A percentile compares a stretch with the other conserved stretches of the same genome.
phyloP scores from a whole-genome alignment of 2,113 vertebrate species.

The Dipodomys spectabilis region DNA sequence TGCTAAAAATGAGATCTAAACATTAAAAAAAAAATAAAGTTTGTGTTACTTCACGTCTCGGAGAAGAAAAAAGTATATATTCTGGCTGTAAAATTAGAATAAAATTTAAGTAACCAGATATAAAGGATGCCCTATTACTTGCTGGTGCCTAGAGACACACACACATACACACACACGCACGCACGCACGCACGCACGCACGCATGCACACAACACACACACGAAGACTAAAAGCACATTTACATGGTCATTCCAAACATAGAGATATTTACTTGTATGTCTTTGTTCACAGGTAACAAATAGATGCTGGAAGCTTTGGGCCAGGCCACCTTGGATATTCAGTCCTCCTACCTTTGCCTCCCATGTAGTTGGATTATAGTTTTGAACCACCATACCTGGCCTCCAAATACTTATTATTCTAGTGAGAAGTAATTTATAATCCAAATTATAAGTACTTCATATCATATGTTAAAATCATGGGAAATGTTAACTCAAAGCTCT shows the following conservation, averaged over 20 bases:
- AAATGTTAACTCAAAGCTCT: background rate
- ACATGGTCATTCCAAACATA: slow-evolving; percentile 40
- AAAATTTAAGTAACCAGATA: slow-evolving; percentile 38
- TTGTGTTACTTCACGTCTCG: background rate
- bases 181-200: too few species aligned
- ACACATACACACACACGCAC: background rate
- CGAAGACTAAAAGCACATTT: slow-evolving; percentile 49
- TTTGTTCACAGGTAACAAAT: slow-evolving; percentile 27
- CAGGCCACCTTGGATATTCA: too few species aligned
- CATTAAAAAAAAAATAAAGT: background rate
- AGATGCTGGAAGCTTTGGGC: background rate
- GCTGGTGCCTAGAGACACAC: background rate
- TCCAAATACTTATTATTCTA: background rate
- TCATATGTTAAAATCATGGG: slow-evolving; percentile 21
- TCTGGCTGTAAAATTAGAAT: background rate
- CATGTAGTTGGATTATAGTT: too few species aligned
- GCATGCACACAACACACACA: background rate
- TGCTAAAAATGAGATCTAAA: slow-evolving; percentile 37
- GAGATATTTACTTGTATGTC: background rate
- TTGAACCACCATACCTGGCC: too few species aligned
- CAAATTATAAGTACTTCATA: background rate
- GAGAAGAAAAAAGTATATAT: background rate
- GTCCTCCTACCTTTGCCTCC: too few species aligned
- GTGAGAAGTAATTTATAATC: background rate
- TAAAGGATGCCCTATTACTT: background rate